Base-by-base conservation (phyloP, 2,797 vertebrate species). In the Sebastolobus altivelis region DNA sequence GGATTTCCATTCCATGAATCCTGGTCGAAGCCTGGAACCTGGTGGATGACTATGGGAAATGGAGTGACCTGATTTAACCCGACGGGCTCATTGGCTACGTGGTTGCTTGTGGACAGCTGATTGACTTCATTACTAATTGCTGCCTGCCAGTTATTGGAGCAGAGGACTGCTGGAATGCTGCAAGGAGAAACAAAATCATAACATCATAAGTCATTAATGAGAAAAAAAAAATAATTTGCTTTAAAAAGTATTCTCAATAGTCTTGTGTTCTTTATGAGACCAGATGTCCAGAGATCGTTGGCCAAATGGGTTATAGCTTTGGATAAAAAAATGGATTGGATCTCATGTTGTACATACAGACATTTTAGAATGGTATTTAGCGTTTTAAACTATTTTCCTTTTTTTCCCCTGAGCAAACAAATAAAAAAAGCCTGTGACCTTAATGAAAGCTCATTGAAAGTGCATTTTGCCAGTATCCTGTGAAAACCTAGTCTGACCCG, bases 131-230 rank as follows among this genome's bases (percentile, higher is more conserved):
- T 35, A 69, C 91, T 90, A 71, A 94, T 71, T 56, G 92, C 87
- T 16, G 96, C 94, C 78, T 95, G 95, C 95, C 97, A 97, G 92
- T 97, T 98, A 88, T 97, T 99, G 86, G 96, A 97, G 85, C 96
- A 96, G 79, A 98, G 96, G 75, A 93, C 95, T 6, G 97, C 94
- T 69, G 97, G 97, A 90, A 98, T 96, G 91, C 98, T 99, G 94
- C 25, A 82, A 65, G 10, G 43, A 29, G 40, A 80, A 82, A 84
- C 16, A 78, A 73, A 77, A 81, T 59, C 59, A 84, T 22, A 29
- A 56, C 20, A 25, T 25, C 25, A 25, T 4, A 59, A 63, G 29
- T 20, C 0, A 4, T 55, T 54, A 9, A 22, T 40, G 31, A 38
- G n/a, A 56, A 58, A 43, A 25, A 37, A 25, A 37, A 52, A 40